Evolutionary conservation across 1,140 invertebrate species (phyloP).

Genomic region (Calephelis nemesis): DNA sequence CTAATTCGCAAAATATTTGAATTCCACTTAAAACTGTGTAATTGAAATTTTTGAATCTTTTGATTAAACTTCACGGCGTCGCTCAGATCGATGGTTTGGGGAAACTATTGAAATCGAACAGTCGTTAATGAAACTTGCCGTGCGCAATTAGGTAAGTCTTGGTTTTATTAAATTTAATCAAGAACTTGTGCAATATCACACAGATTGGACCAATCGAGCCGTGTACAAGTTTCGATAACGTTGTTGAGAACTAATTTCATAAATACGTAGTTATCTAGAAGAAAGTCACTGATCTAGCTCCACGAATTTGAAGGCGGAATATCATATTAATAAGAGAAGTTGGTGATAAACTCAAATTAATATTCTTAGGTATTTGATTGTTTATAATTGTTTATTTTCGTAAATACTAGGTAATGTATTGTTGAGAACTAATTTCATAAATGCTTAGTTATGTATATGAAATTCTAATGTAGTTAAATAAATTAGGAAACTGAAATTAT

Average conservation of each 20-base stretch:
- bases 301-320: not conserved
- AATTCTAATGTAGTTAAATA: no score
- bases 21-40: slow-evolving; percentile 46
- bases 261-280: slow-evolving; percentile 31
- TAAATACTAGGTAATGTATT: no score
- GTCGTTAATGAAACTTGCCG: slow-evolving; percentile 72
- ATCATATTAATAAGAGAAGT: not conserved
- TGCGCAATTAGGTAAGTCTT: slow-evolving; percentile 76
- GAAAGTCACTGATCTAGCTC: slow-evolving; percentile 8
- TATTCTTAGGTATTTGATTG: no score
- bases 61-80: slow-evolving; percentile 41
- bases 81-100: slow-evolving; percentile 54
- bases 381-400: no score
- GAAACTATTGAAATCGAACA: slow-evolving; percentile 67
- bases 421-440: no score
- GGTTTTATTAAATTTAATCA: slow-evolving; percentile 80
- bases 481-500: no score
- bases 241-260: slow-evolving; percentile 74
- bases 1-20: not conserved
- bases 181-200: slow-evolving; percentile 78
- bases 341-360: no score
- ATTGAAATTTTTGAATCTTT: slow-evolving; percentile 57
- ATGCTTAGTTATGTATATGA: no score
- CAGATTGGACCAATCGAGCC: slow-evolving; percentile 75
- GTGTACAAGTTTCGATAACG: slow-evolving; percentile 76